These are phyloP conservation scores for Agrilus mali DNA, from an alignment of 2,888 invertebrate genomes.

Conservation along the genomic window DNA sequence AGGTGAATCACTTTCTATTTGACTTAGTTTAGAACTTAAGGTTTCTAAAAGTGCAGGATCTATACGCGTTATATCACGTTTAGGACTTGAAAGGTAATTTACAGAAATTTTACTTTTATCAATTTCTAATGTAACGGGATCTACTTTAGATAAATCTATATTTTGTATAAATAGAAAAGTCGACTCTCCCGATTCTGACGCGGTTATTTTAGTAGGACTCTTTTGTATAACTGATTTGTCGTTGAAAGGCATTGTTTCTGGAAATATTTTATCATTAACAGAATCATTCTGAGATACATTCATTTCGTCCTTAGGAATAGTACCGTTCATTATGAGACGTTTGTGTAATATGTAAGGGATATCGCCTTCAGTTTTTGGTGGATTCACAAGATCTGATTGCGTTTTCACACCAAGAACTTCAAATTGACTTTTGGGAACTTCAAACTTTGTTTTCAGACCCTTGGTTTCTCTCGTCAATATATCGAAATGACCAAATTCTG, in stretches of 20 bases:
- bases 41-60: conserved; percentile 55
- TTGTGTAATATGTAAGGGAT: conserved; percentile 79
- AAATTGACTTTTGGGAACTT: conserved; percentile 60
- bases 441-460: conserved; percentile 49
- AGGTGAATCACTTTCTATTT: conserved; percentile 65
- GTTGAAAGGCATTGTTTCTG: conserved; percentile 6
- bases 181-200: conserved; percentile 42
- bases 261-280: conserved; percentile 12
- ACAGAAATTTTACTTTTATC: conserved; percentile 49
- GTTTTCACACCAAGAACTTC: conserved; percentile 41
- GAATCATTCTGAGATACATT: conserved; percentile 7
- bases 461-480: conserved; percentile 37
- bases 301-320: conserved; percentile 41
- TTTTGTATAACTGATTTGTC: conserved; percentile 15
- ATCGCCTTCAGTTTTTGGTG: conserved; percentile 48
- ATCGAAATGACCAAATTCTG: conserved; percentile 52
- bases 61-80: conserved; percentile 57
- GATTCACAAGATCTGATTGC: conserved; percentile 34
- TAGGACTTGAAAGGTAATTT: conserved; percentile 54
- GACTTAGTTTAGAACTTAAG: conserved; percentile 57
- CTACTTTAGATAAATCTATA: conserved; percentile 60
- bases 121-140: conserved; percentile 58
- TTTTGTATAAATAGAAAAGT: conserved; percentile 61
- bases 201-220: conserved; percentile 17
- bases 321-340: conserved; percentile 75